Base-by-base conservation (phyloP, 2,888 invertebrate genomes). In the Cephus runcator region DNA sequence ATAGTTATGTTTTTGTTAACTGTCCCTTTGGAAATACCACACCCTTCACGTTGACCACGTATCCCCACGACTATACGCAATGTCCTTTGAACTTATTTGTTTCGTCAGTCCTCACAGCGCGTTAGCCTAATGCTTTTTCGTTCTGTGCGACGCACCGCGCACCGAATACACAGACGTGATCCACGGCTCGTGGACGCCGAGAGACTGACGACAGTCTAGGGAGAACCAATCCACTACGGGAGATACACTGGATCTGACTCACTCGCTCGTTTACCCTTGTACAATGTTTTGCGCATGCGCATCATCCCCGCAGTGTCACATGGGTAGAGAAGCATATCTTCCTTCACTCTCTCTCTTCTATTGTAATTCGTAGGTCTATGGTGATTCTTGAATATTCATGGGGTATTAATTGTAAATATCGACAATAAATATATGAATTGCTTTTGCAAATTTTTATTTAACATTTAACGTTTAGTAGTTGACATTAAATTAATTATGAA, bases 111-210 rank as follows among this genome's bases (percentile, higher is more conserved):
- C 23, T 56, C 23, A 56, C 56, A 56, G 56, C 56, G 56, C 56
- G 56, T 56, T 56, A 23, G 9, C 2, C 6, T 23, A 9, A 56
- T 56, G 56, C 9, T 3, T 56, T 56, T 23, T 56, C 56, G 56
- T 56, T 56, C 23, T 6, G 23, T 23, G 56, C 77, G 74, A 77
- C 71, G 69, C 76, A 71, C 71, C 71, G 71, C 12, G 71, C n/a
- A 75, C 12, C 75, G 69, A 69, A 73, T 75, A 74, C 68, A 68
- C 76, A 69, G 69, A 40, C 23, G 23, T 56, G 56, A 56, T 56
- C 23, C 80, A 83, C 83, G 83, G 83, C 81, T 81, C 82, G 81
- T 79, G 81, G 82, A 84, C 81, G 82, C 83, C 82, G 84, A 83
- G 81, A 81, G 82, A 84, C 84, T 84, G 82, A 82, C 79, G 77